Evolutionary conservation across 2,797 vertebrate species (phyloP), one percentile per base, ranked within the genome.

Genomic region (Melanotaenia parkinsoni): DNA sequence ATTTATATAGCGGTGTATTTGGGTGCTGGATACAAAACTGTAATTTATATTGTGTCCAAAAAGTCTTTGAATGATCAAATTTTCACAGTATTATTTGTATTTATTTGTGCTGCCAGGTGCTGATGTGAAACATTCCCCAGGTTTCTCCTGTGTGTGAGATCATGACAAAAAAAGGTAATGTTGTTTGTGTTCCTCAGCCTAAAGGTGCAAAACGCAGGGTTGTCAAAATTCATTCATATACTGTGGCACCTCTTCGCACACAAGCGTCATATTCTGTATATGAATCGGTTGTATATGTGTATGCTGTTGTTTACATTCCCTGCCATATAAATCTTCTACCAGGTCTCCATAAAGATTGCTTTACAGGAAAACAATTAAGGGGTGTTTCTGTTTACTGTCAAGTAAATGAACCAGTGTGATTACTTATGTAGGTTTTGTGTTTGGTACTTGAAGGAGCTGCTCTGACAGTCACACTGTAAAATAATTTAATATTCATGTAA

Each of bases 401-500:
- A 76, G 59, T 58, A 78, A 82, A 78, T 71, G 58, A 84, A 76
- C 37, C 1, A 2, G 26, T 4, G 3, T 63, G 72, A 86, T 85
- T 82, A 76, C 70, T 86, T 80, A 63, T 76, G 70, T 73, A 80
- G 65, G 74, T 77, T 84, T 77, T 64, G 26, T 70, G 47, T 80
- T 70, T 75, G 51, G 32, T 68, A 35, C 74, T 80, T 83, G 79
- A 71, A 82, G 75, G 78, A 82, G 74, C 64, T 54, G 72, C 74
- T 70, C 70, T 11, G 58, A 56, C 71, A 74, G 74, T 85, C 79
- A 79, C 56, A 68, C 43, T 72, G 67, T 72, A 72, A 76, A 85
- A 72, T 79, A 73, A 92, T 86, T 81, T 64, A 72, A 79, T 85
- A 89, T 90, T 86, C 65, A 84, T 86, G 84, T 88, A 81, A 91